A percentile compares a stretch with the other conserved stretches of the same genome.
These are phyloP conservation scores for Rapana venosa DNA, from an alignment of 2,888 invertebrate species.

Conservation along the genomic window DNA sequence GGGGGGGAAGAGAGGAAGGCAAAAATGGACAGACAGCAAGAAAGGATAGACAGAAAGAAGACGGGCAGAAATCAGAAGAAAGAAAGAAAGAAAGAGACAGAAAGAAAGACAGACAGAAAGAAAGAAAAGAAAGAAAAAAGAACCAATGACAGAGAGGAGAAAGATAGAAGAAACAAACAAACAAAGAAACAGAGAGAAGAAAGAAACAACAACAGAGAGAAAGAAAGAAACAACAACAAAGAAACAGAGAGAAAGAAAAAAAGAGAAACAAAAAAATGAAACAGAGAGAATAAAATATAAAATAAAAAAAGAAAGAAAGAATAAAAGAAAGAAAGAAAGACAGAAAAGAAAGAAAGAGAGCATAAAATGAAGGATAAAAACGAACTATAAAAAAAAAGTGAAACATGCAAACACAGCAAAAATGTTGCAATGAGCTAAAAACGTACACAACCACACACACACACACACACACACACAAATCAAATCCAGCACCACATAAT, in stretches of 20 bases:
- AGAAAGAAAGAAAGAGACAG: not conserved
- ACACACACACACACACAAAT: not conserved
- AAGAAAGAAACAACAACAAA: not conserved
- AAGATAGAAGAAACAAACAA: not conserved
- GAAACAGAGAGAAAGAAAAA: not conserved
- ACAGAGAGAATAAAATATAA: not conserved
- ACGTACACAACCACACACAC: not conserved
- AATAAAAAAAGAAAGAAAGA: not conserved
- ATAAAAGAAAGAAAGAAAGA: not conserved
- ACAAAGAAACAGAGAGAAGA: not conserved
- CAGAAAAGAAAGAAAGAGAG: constrained; percentile 17
- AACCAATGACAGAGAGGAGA: not conserved
- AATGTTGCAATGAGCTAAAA: not conserved
- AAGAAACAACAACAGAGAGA: not conserved
- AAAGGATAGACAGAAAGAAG: not conserved
- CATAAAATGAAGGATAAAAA: not conserved
- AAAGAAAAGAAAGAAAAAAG: not conserved
- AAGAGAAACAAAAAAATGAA: not conserved
- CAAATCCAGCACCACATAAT: not conserved
- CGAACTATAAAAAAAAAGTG: too few species aligned
- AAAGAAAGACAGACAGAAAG: not conserved
- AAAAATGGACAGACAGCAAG: not conserved
- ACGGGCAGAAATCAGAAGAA: not conserved
- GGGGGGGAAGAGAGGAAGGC: not conserved
- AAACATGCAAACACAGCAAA: not conserved